Percentiles rank a stretch among this genome's conserved stretches.
phyloP scores from a whole-genome alignment of 2,797 vertebrate species.

The Gymnothorax javanicus region DNA sequence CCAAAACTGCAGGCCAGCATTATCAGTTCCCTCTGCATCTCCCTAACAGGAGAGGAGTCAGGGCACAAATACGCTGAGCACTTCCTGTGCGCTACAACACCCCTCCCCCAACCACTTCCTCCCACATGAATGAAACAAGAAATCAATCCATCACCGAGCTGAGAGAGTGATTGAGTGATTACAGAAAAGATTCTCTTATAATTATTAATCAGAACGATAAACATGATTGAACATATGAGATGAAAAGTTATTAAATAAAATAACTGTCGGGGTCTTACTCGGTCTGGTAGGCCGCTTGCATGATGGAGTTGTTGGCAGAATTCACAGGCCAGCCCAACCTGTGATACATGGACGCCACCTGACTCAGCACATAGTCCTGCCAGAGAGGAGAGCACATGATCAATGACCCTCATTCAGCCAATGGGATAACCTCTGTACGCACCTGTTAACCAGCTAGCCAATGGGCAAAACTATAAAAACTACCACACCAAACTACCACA shows the following conservation, averaged over 20 bases:
- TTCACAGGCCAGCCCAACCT: constrained; percentile 89
- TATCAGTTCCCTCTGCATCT: constrained; percentile 91
- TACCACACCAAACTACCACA: too few relatives aligned
- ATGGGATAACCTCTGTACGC: too few relatives aligned
- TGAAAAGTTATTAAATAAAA: neutral
- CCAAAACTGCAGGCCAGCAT: constrained; percentile 97
- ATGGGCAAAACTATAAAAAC: neutral
- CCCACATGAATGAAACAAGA: neutral
- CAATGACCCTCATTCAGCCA: too few relatives aligned
- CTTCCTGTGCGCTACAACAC: neutral
- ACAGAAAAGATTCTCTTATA: too few relatives aligned
- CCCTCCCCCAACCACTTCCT: neutral
- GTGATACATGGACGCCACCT: constrained; percentile 90
- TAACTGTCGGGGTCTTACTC: constrained; percentile 74
- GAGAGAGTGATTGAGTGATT: neutral
- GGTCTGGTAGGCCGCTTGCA: constrained; percentile 88
- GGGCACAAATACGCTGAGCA: neutral
- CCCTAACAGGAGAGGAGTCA: constrained; percentile 65
- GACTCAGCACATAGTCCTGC: constrained; percentile 93
- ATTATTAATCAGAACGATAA: too few relatives aligned
- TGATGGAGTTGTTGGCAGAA: constrained; percentile 80
- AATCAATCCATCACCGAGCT: neutral
- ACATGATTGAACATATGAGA: too few relatives aligned
- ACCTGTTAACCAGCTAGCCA: too few relatives aligned
- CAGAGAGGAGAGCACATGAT: neutral